phyloP scores from a whole-genome alignment of 2,888 invertebrate genomes.

The Stenchaetothrips biformis region DNA sequence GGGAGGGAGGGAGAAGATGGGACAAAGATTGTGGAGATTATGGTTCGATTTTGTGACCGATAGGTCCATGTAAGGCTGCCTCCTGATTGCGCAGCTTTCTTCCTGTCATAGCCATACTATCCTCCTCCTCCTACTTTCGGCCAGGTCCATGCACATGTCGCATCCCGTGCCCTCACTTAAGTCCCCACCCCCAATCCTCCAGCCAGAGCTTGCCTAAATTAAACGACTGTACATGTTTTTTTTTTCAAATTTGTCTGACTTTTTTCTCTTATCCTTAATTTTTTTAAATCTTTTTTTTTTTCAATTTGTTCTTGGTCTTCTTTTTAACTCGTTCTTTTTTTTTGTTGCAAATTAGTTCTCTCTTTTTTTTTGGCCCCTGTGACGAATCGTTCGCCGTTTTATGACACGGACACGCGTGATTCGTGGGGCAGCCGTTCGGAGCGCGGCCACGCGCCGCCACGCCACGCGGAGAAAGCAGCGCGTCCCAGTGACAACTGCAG shows the following conservation, averaged over 20 bases:
- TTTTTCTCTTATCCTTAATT: not conserved
- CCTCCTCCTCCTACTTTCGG: too few species aligned
- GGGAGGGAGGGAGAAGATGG: not conserved
- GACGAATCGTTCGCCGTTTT: not conserved
- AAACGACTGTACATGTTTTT: not conserved
- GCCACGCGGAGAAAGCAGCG: too few species aligned
- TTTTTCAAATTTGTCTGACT: not conserved
- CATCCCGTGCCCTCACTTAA: not conserved
- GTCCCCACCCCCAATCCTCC: not conserved
- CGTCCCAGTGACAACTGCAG: too few species aligned
- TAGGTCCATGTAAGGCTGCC: too few species aligned
- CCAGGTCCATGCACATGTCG: not conserved
- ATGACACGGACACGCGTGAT: too few species aligned
- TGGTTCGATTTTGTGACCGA: not conserved
- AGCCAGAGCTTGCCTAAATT: not conserved
- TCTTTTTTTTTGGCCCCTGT: not conserved
- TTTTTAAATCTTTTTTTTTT: not conserved
- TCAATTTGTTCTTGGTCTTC: not conserved
- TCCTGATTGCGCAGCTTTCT: too few species aligned
- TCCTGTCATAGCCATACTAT: too few species aligned
- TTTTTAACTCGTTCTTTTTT: not conserved
- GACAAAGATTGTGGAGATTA: not conserved
- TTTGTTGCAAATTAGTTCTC: not conserved
- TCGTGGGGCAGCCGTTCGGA: too few species aligned
- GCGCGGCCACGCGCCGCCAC: too few species aligned